Conservation (phyloP, 1,140 invertebrate species). For the Leptopilina boulardi region DNA sequence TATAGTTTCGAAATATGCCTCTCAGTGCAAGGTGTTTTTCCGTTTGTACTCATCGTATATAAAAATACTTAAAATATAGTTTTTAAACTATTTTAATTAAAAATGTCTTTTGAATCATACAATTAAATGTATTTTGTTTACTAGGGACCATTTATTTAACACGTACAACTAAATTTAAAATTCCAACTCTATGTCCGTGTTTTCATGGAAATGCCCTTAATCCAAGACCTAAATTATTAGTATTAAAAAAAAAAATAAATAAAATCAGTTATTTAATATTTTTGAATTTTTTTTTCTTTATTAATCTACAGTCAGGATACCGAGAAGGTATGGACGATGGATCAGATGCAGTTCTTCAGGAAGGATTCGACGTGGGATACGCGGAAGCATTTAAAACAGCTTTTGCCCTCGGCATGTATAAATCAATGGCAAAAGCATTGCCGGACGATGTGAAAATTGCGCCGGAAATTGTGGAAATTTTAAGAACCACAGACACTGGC, state of each 20-base stretch:
- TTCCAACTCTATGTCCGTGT: too few species aligned
- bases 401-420: constrained; percentile 72
- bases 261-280: neutral
- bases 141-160: too few species aligned
- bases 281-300: constrained; percentile 19
- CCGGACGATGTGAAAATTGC: constrained; percentile 51
- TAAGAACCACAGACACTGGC: constrained; percentile 60
- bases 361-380: constrained; percentile 78
- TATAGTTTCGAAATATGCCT: too few species aligned
- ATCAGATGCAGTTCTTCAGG: constrained; percentile 74
- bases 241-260: neutral
- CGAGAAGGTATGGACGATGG: constrained; percentile 77
- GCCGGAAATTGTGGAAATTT: constrained; percentile 50
- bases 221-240: too few species aligned
- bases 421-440: constrained; percentile 56
- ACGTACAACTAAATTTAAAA: too few species aligned
- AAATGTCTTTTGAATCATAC: too few species aligned
- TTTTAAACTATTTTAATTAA: too few species aligned
- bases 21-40: too few species aligned
- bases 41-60: too few species aligned
- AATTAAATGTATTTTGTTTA: too few species aligned
- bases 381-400: constrained; percentile 73
- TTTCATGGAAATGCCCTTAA: too few species aligned
- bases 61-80: too few species aligned
- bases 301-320: constrained; percentile 73